Percentiles rank a stretch among this genome's conserved stretches.
These are phyloP conservation scores for Montipora cactus DNA, from an alignment of 64 coral and sea anemone genomes.

Conservation along the genomic window DNA sequence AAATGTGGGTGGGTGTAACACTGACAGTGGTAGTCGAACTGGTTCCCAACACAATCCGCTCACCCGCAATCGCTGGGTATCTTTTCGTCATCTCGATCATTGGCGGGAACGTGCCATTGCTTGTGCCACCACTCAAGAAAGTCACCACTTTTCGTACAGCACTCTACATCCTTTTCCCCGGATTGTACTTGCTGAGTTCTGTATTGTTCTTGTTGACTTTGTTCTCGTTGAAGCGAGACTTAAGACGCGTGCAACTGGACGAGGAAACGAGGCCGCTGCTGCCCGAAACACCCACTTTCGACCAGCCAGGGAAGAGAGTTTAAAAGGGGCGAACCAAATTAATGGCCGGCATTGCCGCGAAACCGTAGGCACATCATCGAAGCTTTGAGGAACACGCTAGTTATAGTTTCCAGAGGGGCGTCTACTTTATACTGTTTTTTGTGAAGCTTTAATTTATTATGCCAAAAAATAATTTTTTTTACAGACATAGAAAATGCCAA, in stretches of 20 bases:
- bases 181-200: conserved; percentile 88
- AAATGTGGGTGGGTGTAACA: conserved; percentile 99
- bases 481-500: too few relatives aligned
- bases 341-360: too few relatives aligned
- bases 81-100: conserved; percentile 96
- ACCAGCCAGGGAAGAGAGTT: background rate
- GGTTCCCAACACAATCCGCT: conserved; percentile 85
- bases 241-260: conserved; percentile 30
- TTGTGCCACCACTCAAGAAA: conserved; percentile 86
- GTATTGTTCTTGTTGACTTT: conserved; percentile 92
- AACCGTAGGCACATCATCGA: too few relatives aligned
- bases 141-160: conserved; percentile 77
- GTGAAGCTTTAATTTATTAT: too few relatives aligned
- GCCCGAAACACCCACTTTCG: conserved; percentile 38
- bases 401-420: too few relatives aligned
- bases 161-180: conserved; percentile 89
- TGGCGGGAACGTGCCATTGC: conserved; percentile 90
- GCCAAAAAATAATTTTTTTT: too few relatives aligned
- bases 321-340: background rate
- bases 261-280: conserved; percentile 64
- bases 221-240: conserved; percentile 89
- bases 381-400: too few relatives aligned
- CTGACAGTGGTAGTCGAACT: conserved; percentile 96
- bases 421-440: too few relatives aligned
- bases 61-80: conserved; percentile 85